Evolutionary conservation across 2,888 invertebrate genomes (phyloP), one percentile per base, ranked within the genome.

Genomic region (Nymphalis polychloros): DNA sequence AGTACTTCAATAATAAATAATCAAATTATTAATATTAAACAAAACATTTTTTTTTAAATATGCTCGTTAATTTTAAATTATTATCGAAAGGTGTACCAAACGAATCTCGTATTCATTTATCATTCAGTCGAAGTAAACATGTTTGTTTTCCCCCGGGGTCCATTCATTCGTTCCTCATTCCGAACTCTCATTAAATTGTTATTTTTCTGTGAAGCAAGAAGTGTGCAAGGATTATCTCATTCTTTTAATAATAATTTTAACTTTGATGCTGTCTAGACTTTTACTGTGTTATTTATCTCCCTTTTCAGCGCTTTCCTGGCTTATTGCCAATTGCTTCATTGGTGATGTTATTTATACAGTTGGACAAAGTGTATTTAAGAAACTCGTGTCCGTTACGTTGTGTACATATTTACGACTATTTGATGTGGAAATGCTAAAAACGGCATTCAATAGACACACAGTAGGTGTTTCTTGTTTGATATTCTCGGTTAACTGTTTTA

Each of bases 91-190:
- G 10, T 20, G 4, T 50, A 20, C n/a, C n/a, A n/a, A 49, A 49
- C 7, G 20, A 52, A 52, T 20, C 10, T 52, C 19, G 7, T 19
- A n/a, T 13, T 41, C 3, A 41, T 41, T 41, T 41, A 41, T 41
- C 41, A 41, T 41, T 41, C 13, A 41, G 8, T 49, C 48, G n/a
- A 23, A 63, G 48, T 64, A 64, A 64, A 64, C 57, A 64, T 48
- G 64, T 55, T 64, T 57, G 64, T 57, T 64, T 31, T 47, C 47
- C 20, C 8, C 63, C 41, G 13, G 10, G 4, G 10, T 50, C 20
- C 10, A 20, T 50, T 50, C 5, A 27, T 20, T 20, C 68, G 60
- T 64, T 64, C 20, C 48, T 68, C 68, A 64, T 68, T 31, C 52
- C 50, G 47, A 57, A 23, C 46, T 47, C 53, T 52, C 68, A 52